Evolutionary conservation across 2,113 vertebrate species (phyloP), one percentile per base, ranked within the genome.

Genomic region (Suncus etruscus): DNA sequence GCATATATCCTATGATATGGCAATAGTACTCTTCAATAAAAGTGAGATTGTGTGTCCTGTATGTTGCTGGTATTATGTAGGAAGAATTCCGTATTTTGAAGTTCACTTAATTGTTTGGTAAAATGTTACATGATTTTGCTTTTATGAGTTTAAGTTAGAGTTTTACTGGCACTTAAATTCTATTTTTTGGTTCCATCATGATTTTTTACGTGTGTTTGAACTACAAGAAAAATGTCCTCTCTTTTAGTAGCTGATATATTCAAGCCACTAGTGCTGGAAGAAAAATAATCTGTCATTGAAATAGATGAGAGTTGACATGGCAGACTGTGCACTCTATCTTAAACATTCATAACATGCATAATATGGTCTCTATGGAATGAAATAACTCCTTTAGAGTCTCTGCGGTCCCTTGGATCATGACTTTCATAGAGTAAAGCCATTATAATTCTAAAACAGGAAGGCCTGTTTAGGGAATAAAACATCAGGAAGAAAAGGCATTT

Each of bases 261-360:
- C 31, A 97, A 97, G 95, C 91, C 87, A 66, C 91, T 90, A 95
- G 86, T 91, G 91, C 92, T 95, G 93, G 97, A 95, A 94, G 94
- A 65, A 84, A 95, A 97, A 75, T 91, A 93, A 85, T 58, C 87
- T 97, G 93, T 94, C 93, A 91, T 32, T 96, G 96, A 96, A 95
- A 95, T 88, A 48, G 31, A 15, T 27, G 25, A 91, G 94, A 93
- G 94, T 77, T 87, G 70, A 92, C 95, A 94, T 92, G 96, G 95
- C 95, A 97, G 96, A 90, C 94, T 93, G 94, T 92, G 93, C 90
- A 80, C 80, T 96, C 79, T 63, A 72, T 87, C 79, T 97, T 92
- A 82, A 94, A 94, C 94, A 87, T 96, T 96, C 89, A 96, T 83
- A 96, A 97, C 97, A 95, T 95, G 95, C 89, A 89, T 93, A 75